Evolutionary conservation across 1,140 invertebrate species (phyloP).

Genomic region (Drosophila dunni): DNA sequence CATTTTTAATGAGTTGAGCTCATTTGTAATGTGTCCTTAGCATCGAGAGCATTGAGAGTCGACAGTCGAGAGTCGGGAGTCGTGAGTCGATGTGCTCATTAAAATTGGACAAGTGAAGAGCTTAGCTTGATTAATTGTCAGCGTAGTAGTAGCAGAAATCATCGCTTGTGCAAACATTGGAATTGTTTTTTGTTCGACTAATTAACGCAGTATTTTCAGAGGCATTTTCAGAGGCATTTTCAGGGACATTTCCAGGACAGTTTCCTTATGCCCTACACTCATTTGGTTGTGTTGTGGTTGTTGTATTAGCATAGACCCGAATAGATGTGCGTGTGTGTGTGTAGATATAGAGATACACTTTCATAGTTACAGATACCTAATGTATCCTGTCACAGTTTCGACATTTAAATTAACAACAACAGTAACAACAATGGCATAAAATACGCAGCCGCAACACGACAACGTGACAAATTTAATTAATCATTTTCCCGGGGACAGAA

Average conservation of each 20-base stretch:
- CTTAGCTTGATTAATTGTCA: slow-evolving; percentile 48
- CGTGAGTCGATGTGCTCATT: slow-evolving; percentile 42
- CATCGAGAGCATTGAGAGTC: slow-evolving; percentile 8
- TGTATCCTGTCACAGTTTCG: slow-evolving; percentile 75
- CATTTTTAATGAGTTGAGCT: slow-evolving; percentile 31
- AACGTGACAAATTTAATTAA: slow-evolving; percentile 83
- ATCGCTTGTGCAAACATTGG: slow-evolving; percentile 58
- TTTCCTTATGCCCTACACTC: neutral
- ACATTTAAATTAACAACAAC: slow-evolving; percentile 78
- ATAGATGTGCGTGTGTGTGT: neutral
- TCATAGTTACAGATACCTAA: slow-evolving; percentile 54
- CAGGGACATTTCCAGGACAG: slow-evolving; percentile 7
- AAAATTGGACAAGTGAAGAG: slow-evolving; percentile 44
- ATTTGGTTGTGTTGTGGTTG: slow-evolving; percentile 17
- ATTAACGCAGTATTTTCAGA: slow-evolving; percentile 66
- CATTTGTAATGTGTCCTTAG: slow-evolving; percentile 35
- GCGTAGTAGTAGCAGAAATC: slow-evolving; percentile 14
- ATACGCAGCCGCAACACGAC: slow-evolving; percentile 47
- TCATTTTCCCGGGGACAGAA: slow-evolving; percentile 63
- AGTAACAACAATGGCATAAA: slow-evolving; percentile 40
- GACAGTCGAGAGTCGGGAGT: neutral
- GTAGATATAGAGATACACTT: slow-evolving; percentile 31
- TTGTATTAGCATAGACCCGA: neutral
- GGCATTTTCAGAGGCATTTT: slow-evolving; percentile 4
- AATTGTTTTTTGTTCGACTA: slow-evolving; percentile 47